Conservation (phyloP, 2,113 vertebrate genomes). For the Melanocharis versteri region DNA sequence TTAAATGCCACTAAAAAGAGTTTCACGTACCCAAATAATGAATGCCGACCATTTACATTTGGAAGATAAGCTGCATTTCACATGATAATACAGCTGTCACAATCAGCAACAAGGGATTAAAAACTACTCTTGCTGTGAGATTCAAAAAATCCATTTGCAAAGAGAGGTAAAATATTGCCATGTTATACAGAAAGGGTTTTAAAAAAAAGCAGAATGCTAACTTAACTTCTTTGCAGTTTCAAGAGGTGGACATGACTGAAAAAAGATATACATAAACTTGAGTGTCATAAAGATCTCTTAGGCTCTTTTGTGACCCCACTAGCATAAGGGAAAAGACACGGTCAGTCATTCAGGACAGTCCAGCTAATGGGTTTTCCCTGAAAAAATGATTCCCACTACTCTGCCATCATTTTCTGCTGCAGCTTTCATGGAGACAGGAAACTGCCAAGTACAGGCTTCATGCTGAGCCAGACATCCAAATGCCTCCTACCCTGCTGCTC, state of each 20-base stretch:
- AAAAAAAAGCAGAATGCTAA: not conserved
- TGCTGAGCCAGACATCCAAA: conserved; percentile 39
- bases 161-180: not conserved
- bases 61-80: not conserved
- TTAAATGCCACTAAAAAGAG: not conserved
- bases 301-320: not conserved
- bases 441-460: conserved; percentile 5
- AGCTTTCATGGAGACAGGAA: conserved; percentile 22
- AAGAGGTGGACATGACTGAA: not conserved
- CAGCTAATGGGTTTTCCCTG: not conserved
- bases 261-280: not conserved
- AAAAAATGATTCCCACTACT: not conserved
- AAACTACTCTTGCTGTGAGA: not conserved
- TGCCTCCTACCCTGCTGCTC: not conserved
- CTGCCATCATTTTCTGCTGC: not conserved
- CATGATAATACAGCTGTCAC: not conserved
- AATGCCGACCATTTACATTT: not conserved
- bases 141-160: not conserved
- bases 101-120: not conserved
- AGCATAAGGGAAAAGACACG: not conserved
- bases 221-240: not conserved
- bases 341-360: not conserved
- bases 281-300: not conserved
- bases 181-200: not conserved
- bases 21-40: not conserved